Evolutionary conservation across 2,113 vertebrate genomes (phyloP).

Genomic region (Rhabdomys dilectus): DNA sequence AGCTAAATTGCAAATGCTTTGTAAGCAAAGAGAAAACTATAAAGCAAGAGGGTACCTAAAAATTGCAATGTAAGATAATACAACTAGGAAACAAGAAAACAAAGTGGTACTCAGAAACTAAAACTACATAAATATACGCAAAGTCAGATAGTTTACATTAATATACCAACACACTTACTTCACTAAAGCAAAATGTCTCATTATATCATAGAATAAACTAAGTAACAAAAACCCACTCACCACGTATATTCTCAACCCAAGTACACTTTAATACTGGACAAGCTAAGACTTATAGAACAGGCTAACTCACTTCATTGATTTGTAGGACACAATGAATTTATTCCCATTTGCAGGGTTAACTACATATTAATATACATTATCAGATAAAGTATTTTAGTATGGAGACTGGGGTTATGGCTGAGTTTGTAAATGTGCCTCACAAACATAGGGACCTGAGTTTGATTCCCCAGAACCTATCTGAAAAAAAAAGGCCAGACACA

Average conservation of each 20-base stretch:
- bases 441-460: background rate
- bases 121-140: background rate
- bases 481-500: background rate
- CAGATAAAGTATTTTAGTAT: background rate
- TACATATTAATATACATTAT: background rate
- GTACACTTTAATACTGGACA: background rate
- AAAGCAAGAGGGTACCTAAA: background rate
- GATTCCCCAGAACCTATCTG: background rate
- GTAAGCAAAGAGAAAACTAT: background rate
- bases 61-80: background rate
- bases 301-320: background rate
- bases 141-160: constrained; percentile 17
- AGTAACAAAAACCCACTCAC: background rate
- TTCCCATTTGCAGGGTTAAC: background rate
- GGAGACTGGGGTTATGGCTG: background rate
- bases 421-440: background rate
- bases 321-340: background rate
- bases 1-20: background rate
- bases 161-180: background rate
- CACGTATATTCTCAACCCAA: background rate
- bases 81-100: background rate
- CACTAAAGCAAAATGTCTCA: background rate
- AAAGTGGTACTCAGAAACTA: background rate
- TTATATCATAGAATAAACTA: background rate
- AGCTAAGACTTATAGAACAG: background rate